Evolutionary conservation across 1,140 invertebrate genomes (phyloP), one percentile per base, ranked within the genome.

Genomic region (Subanguina moxae): DNA sequence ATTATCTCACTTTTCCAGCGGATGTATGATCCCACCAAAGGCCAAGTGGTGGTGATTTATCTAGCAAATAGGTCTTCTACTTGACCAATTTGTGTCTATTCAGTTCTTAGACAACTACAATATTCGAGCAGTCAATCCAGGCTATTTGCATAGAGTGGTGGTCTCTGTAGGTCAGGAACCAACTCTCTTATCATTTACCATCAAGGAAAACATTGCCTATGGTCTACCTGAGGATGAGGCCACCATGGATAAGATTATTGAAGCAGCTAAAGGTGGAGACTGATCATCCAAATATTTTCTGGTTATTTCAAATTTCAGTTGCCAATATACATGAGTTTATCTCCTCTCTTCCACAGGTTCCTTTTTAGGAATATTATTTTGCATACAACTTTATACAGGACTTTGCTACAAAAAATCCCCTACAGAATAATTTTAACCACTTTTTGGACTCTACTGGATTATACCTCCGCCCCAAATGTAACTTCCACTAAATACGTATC

Each of bases 1-100:
- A 76, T 82, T 17, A 78, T 86, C 13, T 75, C 81, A 21, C 70
- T 86, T 27, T 67, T 86, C 25, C 83, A 85, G 66, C 69, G 85
- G 32, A 84, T 86, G 70, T 86, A 86, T 72, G 82, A 84, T 48
- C 74, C 83, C 25, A 75, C 68, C 23, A 57, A 69, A 15, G 81
- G 81, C 1, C 64, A 77, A 66, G 79, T 82, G 13, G 77, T 79
- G 62, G 11, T 25, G 3, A 32, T 45, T 65, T 5, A 0, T 66
- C 21, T 13, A 27, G 13, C 1, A 70, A n/a, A 7, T 62, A 19
- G 67, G 11, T n/a, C 13, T 19, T 68, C 1, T 8, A 23, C 64
- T 28, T 8, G 21, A 64, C 8, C 42, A 64, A 56, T 65, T 59
- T 1, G 13, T n/a, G 25, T 64, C 21, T 46, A 45, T 72, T 73